Percentiles rank a stretch among this genome's conserved stretches.
Conservation (phyloP, 2,888 invertebrate species). For the Pemphredon lugubris region DNA sequence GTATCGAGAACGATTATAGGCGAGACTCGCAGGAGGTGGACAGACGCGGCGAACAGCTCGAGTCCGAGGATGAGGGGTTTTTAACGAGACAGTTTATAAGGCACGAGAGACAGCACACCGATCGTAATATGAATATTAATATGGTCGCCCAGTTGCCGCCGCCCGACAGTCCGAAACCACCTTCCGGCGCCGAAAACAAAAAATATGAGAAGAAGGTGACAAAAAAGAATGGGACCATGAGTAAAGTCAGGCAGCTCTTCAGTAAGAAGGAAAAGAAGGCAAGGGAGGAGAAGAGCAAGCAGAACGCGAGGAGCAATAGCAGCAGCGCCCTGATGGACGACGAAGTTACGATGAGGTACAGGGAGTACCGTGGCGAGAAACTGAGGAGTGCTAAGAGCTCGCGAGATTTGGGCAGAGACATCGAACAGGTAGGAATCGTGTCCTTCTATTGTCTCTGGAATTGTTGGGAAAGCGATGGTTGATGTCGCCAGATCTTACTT, state of each 20-base stretch:
- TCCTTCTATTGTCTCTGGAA: too few species aligned
- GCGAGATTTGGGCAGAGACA: constrained; percentile 76
- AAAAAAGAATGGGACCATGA: constrained; percentile 78
- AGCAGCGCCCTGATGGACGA: constrained; percentile 78
- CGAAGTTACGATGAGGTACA: constrained; percentile 78
- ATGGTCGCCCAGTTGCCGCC: too few species aligned
- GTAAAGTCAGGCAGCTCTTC: constrained; percentile 89
- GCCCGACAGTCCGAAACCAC: constrained; percentile 77
- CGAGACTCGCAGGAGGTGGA: constrained; percentile 84
- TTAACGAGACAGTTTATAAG: constrained; percentile 87
- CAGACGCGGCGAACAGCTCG: constrained; percentile 77
- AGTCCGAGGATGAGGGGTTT: constrained; percentile 88
- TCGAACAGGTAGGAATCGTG: constrained; percentile 78
- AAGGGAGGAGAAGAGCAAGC: constrained; percentile 82
- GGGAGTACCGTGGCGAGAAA: constrained; percentile 78
- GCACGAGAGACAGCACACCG: constrained; percentile 88
- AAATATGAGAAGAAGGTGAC: constrained; percentile 78
- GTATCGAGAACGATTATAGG: constrained; percentile 91
- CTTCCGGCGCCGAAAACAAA: constrained; percentile 74
- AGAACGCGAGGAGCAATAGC: constrained; percentile 67
- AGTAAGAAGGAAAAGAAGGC: constrained; percentile 88
- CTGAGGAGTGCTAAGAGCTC: constrained; percentile 77
- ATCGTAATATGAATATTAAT: constrained; percentile 84
- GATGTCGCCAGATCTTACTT: too few species aligned
- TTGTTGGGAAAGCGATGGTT: too few species aligned